Evolutionary conservation across 1,140 invertebrate genomes (phyloP).

Genomic region (Pseudomyrmex cubaensis): DNA sequence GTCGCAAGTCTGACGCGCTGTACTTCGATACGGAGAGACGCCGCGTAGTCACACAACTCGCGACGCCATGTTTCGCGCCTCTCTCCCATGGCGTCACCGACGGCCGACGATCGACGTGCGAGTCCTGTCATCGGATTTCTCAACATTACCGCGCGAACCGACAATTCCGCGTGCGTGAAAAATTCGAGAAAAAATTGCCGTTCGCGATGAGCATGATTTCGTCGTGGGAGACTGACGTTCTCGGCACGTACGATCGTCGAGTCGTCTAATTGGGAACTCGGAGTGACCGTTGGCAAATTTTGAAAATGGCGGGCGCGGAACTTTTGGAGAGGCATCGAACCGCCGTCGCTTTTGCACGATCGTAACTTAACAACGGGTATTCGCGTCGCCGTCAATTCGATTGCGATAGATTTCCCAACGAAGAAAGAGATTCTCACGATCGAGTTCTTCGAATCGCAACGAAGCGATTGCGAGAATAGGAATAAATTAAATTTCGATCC

Average conservation of each 20-base stretch:
- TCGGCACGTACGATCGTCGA: neutral
- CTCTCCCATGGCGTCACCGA: slow-evolving; percentile 41
- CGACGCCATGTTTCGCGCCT: slow-evolving; percentile 55
- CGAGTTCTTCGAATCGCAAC: neutral
- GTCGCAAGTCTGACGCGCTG: neutral
- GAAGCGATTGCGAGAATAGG: neutral
- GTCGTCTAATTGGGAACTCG: neutral
- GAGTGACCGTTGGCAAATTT: slow-evolving; percentile 50
- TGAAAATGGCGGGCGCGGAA: slow-evolving; percentile 75
- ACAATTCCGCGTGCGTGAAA: neutral
- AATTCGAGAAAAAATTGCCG: slow-evolving; percentile 1
- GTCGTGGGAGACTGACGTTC: neutral
- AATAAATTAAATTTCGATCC: slow-evolving; percentile 22
- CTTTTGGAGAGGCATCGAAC: slow-evolving; percentile 56
- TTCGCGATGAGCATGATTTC: neutral
- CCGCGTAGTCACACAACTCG: slow-evolving; percentile 3
- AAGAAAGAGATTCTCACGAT: neutral
- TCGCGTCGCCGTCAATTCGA: neutral
- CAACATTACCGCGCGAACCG: neutral
- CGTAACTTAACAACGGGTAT: neutral
- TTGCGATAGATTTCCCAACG: neutral
- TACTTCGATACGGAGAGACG: neutral
- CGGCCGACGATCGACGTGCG: neutral
- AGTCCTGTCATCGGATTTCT: neutral
- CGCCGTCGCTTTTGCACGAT: neutral